Percentiles rank a stretch among this genome's conserved stretches.
These are phyloP conservation scores for Nasonia vitripennis DNA, from an alignment of 1,140 invertebrate species.

Conservation along the genomic window DNA sequence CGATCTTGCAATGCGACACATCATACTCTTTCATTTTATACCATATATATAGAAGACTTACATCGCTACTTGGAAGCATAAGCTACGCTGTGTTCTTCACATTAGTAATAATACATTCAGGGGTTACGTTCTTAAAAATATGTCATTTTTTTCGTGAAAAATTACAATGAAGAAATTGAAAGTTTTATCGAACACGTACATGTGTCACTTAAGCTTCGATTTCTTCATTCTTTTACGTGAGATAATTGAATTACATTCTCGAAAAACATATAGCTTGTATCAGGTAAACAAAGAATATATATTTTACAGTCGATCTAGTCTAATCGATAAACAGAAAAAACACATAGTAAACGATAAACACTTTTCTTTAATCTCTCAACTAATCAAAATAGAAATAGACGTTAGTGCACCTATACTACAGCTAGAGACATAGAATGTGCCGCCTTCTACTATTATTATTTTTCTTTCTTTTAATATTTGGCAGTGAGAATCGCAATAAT, in stretches of 20 bases:
- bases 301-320: conserved; percentile 41
- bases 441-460: conserved; percentile 10
- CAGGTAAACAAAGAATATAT: conserved; percentile 27
- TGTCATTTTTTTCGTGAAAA: conserved; percentile 50
- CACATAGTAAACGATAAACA: conserved; percentile 26
- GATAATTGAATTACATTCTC: conserved; percentile 16
- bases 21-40: conserved; percentile 11
- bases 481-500: conserved; percentile 68
- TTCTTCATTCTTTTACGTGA: conserved; percentile 20
- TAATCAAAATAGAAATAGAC: neutral
- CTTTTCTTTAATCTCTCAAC: neutral
- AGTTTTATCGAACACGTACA: conserved; percentile 47
- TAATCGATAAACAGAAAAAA: conserved; percentile 35
- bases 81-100: conserved; percentile 47
- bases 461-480: conserved; percentile 56
- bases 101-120: conserved; percentile 47
- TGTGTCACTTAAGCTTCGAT: conserved; percentile 26
- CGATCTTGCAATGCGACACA: conserved; percentile 21
- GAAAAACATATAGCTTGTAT: neutral
- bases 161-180: conserved; percentile 50
- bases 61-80: conserved; percentile 40
- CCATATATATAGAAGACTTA: conserved; percentile 44
- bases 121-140: conserved; percentile 52
- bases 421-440: conserved; percentile 39
- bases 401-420: neutral